phyloP scores from a whole-genome alignment of 2,113 vertebrate species.

The Hypocryptadius cinnamomeus region DNA sequence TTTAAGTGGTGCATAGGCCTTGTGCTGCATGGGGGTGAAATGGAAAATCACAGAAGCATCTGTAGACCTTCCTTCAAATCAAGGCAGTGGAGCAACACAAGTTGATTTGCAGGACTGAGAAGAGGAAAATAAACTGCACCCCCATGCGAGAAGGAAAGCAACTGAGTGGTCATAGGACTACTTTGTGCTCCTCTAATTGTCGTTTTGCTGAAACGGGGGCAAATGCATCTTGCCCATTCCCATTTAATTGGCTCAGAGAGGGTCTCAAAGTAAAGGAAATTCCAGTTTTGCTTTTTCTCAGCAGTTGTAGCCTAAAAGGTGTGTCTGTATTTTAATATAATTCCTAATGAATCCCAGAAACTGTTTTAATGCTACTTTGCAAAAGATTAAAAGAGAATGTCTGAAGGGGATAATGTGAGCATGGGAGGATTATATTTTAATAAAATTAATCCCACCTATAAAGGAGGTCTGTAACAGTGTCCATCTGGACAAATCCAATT shows the following conservation, averaged over 20 bases:
- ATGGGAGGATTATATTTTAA: slow-evolving; percentile 40
- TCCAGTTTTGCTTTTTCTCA: not conserved
- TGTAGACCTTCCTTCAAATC: not conserved
- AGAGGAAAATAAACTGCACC: not conserved
- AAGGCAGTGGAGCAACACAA: accelerated
- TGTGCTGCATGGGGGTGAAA: not conserved
- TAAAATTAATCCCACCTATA: slow-evolving; percentile 43
- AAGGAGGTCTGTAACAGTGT: not conserved
- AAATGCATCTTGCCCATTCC: not conserved
- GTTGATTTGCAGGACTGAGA: not conserved
- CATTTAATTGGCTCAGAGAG: not conserved
- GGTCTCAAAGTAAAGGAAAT: not conserved
- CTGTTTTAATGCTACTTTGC: slow-evolving; percentile 32
- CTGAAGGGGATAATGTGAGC: slow-evolving; percentile 28
- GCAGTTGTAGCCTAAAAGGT: not conserved
- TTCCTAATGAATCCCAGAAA: slow-evolving; percentile 28
- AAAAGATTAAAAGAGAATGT: slow-evolving; percentile 45
- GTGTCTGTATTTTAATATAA: not conserved
- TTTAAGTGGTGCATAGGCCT: slow-evolving; percentile 25
- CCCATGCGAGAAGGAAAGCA: not conserved
- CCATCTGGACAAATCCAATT: slow-evolving; percentile 42
- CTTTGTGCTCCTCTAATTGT: not conserved
- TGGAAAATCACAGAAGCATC: slow-evolving; percentile 39
- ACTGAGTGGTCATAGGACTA: not conserved
- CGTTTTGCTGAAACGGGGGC: not conserved